Evolutionary conservation across 2,888 invertebrate genomes (phyloP).

Genomic region (Anagyrus pseudococci): DNA sequence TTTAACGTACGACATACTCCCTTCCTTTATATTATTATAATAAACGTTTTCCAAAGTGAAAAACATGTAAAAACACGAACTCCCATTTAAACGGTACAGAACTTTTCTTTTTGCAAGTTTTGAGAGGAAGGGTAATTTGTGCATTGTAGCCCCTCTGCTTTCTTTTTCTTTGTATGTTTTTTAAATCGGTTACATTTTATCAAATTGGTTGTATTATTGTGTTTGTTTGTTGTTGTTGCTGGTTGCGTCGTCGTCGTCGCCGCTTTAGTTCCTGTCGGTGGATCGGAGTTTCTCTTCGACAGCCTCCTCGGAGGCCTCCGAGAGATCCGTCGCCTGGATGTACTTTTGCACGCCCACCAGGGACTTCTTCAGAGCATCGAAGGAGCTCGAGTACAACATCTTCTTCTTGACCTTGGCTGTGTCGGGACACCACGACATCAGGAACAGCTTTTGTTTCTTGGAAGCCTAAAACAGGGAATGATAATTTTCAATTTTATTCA

Average conservation of each 20-base stretch:
- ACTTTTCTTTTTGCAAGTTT: conserved; percentile 37
- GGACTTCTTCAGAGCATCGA: conserved; percentile 96
- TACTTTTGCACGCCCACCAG: conserved; percentile 96
- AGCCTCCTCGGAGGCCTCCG: conserved; percentile 92
- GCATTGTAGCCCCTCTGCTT: conserved; percentile 49
- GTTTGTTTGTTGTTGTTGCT: too few relatives aligned
- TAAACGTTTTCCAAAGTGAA: conserved; percentile 56
- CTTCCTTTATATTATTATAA: conserved; percentile 49
- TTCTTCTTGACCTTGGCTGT: conserved; percentile 89
- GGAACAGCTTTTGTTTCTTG: conserved; percentile 97
- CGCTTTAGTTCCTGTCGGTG: conserved; percentile 86
- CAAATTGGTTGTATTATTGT: conserved; percentile 47
- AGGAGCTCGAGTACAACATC: conserved; percentile 89
- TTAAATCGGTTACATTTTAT: conserved; percentile 46
- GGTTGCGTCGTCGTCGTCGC: conserved; percentile 34
- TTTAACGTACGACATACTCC: conserved; percentile 43
- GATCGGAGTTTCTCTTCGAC: conserved; percentile 94
- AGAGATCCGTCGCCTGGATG: conserved; percentile 94
- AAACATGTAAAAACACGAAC: conserved; percentile 59
- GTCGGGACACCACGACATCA: conserved; percentile 99
- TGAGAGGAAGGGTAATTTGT: conserved; percentile 51
- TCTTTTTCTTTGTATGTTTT: conserved; percentile 42
- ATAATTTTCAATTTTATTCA: neutral
- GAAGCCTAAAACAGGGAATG: conserved; percentile 68
- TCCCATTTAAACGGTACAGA: conserved; percentile 51